These are phyloP conservation scores for Zosterops borbonicus DNA, from an alignment of 2,113 vertebrate genomes.

Conservation along the genomic window DNA sequence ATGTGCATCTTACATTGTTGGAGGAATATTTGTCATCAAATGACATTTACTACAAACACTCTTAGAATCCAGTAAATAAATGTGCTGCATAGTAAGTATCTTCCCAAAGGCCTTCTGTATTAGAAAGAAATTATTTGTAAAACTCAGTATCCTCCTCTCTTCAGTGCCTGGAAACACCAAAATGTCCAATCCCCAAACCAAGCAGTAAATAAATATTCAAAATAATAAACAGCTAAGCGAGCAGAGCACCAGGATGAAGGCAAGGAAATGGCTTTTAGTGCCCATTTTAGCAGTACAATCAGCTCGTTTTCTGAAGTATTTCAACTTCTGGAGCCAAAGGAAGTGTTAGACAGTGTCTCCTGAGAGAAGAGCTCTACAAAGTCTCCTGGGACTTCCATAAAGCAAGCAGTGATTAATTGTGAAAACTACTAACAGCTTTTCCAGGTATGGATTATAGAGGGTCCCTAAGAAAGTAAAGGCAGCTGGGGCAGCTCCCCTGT, in stretches of 20 bases:
- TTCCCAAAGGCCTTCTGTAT: background rate
- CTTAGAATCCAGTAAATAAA: background rate
- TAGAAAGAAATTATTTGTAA: background rate
- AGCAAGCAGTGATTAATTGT: background rate
- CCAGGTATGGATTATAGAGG: background rate
- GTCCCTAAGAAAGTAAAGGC: background rate
- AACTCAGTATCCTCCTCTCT: background rate
- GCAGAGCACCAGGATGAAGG: background rate
- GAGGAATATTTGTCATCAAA: background rate
- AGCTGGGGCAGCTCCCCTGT: background rate
- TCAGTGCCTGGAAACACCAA: background rate
- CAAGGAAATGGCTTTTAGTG: background rate
- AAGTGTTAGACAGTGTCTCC: background rate
- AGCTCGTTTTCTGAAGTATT: background rate
- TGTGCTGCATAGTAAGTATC: background rate
- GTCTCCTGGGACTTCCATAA: background rate
- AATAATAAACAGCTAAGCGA: background rate
- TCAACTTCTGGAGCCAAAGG: background rate
- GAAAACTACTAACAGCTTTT: background rate
- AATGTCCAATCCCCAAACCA: background rate
- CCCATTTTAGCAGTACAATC: background rate
- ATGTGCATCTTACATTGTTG: background rate
- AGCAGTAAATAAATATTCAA: background rate
- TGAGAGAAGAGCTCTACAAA: background rate
- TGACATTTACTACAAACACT: background rate